Evolutionary conservation across 2,888 invertebrate species (phyloP).

Genomic region (Euphydryas editha): DNA sequence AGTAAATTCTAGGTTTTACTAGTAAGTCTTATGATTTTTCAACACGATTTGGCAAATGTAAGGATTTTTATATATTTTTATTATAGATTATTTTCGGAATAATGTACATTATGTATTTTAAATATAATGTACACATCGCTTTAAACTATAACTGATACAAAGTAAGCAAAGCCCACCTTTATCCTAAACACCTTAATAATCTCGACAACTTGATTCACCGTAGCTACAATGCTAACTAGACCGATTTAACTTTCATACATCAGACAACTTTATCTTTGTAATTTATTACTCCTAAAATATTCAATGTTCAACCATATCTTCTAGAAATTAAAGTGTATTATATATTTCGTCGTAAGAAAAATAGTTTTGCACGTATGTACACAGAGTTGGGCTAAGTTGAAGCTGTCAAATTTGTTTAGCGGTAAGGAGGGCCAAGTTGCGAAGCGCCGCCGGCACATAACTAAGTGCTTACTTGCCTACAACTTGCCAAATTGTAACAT

Average conservation of each 20-base stretch:
- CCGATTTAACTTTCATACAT: constrained; percentile 67
- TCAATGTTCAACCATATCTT: constrained; percentile 22
- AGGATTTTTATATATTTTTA: too few species aligned
- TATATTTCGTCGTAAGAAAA: constrained; percentile 32
- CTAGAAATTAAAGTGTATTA: neutral
- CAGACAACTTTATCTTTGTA: constrained; percentile 24
- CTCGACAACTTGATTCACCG: constrained; percentile 77
- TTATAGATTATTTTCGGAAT: neutral
- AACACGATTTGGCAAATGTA: too few species aligned
- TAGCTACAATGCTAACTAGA: constrained; percentile 79
- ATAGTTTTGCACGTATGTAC: constrained; percentile 64
- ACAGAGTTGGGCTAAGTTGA: constrained; percentile 78
- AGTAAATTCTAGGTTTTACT: too few species aligned
- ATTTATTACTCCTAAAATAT: neutral
- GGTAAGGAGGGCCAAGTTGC: constrained; percentile 78
- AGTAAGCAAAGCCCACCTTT: constrained; percentile 31
- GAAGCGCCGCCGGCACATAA: constrained; percentile 74
- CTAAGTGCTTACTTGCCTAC: constrained; percentile 79
- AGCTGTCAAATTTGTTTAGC: constrained; percentile 84
- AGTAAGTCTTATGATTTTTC: too few species aligned
- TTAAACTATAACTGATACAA: constrained; percentile 16
- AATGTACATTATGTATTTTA: neutral
- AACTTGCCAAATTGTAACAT: constrained; percentile 80
- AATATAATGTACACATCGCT: neutral
- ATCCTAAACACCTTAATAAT: constrained; percentile 78